These are phyloP conservation scores for Chrysodeixis includens DNA, from an alignment of 2,888 invertebrate species.

Conservation along the genomic window DNA sequence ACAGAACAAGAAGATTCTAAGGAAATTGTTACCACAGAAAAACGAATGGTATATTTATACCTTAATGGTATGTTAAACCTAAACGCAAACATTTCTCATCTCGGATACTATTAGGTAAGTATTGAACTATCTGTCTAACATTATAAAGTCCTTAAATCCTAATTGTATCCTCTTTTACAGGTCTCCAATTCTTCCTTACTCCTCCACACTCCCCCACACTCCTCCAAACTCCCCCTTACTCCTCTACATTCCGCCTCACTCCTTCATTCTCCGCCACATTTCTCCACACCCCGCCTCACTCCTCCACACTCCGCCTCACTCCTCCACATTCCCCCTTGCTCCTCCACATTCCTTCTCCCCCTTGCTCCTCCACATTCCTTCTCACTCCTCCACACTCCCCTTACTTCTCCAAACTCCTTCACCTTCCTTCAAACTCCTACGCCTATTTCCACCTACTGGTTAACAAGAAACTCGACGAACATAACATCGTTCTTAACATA, in stretches of 20 bases:
- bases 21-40: neutral
- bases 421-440: neutral
- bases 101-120: neutral
- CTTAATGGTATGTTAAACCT: neutral
- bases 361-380: neutral
- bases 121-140: neutral
- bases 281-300: neutral
- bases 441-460: slow-evolving; percentile 58
- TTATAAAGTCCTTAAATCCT: neutral
- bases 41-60: too few species aligned
- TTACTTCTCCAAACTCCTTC: neutral
- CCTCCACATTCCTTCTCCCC: too few species aligned
- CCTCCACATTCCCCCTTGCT: neutral
- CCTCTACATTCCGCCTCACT: neutral
- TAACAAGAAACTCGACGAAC: slow-evolving; percentile 89
- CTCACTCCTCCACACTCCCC: neutral
- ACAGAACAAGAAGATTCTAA: neutral
- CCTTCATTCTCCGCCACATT: neutral
- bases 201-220: neutral
- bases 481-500: slow-evolving; percentile 90
- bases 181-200: neutral
- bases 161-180: neutral
- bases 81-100: neutral
- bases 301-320: neutral
- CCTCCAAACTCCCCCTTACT: neutral